A percentile compares a stretch with the other conserved stretches of the same genome.
Evolutionary conservation across 2,113 vertebrate genomes (phyloP).

Genomic region (Mesembrinibis cayennensis): DNA sequence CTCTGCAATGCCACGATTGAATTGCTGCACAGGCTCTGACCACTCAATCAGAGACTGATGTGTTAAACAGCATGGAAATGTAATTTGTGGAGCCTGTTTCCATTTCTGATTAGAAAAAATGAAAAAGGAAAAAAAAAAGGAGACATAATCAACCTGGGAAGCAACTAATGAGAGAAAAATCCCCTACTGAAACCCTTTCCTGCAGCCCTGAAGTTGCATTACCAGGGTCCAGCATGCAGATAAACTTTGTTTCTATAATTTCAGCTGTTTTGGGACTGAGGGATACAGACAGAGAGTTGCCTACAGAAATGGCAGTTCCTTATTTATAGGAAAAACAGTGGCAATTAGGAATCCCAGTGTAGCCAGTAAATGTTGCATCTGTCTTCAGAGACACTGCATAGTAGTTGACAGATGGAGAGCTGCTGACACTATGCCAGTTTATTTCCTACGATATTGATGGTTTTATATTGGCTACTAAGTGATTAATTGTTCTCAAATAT

Average conservation of each 20-base stretch:
- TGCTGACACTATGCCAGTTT: neutral
- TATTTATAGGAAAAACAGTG: constrained; percentile 13
- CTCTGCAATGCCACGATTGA: neutral
- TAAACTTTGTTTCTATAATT: neutral
- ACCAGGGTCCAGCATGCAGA: neutral
- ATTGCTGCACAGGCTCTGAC: neutral
- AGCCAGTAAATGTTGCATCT: constrained; percentile 9
- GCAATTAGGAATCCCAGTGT: constrained; percentile 26
- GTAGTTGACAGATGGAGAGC: constrained; percentile 34
- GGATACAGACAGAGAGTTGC: neutral
- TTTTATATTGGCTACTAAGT: neutral
- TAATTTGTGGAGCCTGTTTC: neutral
- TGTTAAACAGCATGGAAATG: neutral
- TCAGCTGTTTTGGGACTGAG: neutral
- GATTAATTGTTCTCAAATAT: constrained; percentile 38
- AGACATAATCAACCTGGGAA: neutral
- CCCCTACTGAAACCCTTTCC: neutral
- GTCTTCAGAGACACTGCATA: neutral
- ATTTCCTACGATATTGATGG: neutral
- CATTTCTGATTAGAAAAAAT: neutral
- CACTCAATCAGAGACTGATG: neutral
- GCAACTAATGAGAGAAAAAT: neutral
- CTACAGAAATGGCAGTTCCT: neutral
- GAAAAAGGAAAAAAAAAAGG: neutral
- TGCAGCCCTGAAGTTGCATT: neutral